Evolutionary conservation across 2,113 vertebrate species (phyloP).

Genomic region (Dipodomys spectabilis): DNA sequence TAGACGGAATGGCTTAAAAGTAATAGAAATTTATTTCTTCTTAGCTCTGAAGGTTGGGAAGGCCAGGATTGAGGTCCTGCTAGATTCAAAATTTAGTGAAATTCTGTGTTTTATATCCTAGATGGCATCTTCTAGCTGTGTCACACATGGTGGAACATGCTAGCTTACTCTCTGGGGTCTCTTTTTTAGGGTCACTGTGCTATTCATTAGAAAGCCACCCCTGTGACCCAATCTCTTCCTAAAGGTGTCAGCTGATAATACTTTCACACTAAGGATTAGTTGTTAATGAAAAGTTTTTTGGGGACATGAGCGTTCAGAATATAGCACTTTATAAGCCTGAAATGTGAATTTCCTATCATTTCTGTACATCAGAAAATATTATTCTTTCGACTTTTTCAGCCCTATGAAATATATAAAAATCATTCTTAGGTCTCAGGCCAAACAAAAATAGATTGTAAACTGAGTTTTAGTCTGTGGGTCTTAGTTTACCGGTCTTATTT

Average conservation of each 20-base stretch:
- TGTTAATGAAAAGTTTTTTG: not conserved
- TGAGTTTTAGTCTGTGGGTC: not conserved
- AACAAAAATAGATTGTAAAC: not conserved
- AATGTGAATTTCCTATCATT: constrained; percentile 16
- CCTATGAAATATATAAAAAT: not conserved
- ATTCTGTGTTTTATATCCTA: not conserved
- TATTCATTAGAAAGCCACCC: not conserved
- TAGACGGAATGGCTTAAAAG: not conserved
- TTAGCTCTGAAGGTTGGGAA: not conserved
- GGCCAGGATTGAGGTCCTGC: not conserved
- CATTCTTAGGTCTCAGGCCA: not conserved
- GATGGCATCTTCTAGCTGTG: not conserved
- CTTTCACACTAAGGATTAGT: not conserved
- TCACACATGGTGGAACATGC: not conserved
- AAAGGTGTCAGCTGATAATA: not conserved
- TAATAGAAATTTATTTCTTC: not conserved
- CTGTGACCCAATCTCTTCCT: not conserved
- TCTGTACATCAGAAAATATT: not conserved
- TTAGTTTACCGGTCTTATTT: not conserved
- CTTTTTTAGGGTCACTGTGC: not conserved
- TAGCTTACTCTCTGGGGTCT: not conserved
- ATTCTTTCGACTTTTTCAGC: not conserved
- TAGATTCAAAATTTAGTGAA: not conserved
- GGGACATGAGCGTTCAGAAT: not conserved
- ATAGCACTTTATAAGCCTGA: not conserved